Base-by-base conservation (phyloP, 2,888 invertebrate species). In the Scaptomyza cyrtandrae region DNA sequence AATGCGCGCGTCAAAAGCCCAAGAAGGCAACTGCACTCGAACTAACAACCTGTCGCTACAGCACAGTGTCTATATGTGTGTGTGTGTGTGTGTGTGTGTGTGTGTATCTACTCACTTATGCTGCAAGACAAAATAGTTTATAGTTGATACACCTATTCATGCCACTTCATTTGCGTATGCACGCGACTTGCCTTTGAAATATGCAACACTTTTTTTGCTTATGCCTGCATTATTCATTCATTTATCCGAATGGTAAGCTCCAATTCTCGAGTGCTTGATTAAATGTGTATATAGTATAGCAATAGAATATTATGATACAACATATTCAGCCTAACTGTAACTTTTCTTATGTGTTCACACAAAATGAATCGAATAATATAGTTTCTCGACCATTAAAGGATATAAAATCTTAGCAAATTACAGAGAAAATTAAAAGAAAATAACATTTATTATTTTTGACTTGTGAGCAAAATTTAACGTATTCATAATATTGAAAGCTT, bases 51-150 rank as follows among this genome's bases (percentile, higher is more conserved):
- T 27, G 52, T 44, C 43, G 10, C 41, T 31, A 45, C 10, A 27
- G 9, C 45, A 3, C 9, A 14, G 14, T 29, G 14, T 48, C 5
- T 3, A 4, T 3, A 5, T 10, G 3, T 31, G n/a, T 27, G 27
- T 24, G 31, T 33, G 16, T 33, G 48, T 44, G 27, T 27, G 27
- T 43, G 43, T 13, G 44, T 24, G 50, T 41, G 41, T 10, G 35
- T 53, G 50, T 24, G 35, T 35, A 35, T 41, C 13, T 29, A 16
- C 53, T 29, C 27, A 19, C 29, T 54, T 43, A 54, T 31, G 54
- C n/a, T 31, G 33, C 11, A 33, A 24, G 45, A 41, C 41, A 48
- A 48, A 16, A 62, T 49, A 43, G 61, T 61, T 62, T 61, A 48
- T 48, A 43, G 63, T 44, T 45, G 31, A 31, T 37, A 50, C 50